Percentiles rank a stretch among this genome's conserved stretches.
Evolutionary conservation across 2,888 invertebrate species (phyloP).

Genomic region (Ophion slaviceki): DNA sequence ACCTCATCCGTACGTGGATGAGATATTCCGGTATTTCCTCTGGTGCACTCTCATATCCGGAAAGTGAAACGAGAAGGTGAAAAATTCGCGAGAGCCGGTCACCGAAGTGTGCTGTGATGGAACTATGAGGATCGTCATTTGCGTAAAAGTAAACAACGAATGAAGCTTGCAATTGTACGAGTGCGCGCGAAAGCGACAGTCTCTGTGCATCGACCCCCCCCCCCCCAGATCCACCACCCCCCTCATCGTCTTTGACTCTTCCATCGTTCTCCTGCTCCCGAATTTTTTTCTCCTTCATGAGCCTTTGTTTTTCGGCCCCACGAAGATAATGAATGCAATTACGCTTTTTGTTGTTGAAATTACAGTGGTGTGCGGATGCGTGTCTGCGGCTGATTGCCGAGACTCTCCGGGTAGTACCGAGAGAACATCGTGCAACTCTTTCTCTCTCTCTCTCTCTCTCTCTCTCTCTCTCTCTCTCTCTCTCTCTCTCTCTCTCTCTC

Average conservation of each 20-base stretch:
- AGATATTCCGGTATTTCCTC: not conserved
- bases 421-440: conserved; percentile 28
- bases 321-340: conserved; percentile 81
- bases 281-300: conserved; percentile 52
- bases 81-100: not conserved
- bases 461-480: not conserved
- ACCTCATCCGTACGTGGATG: not conserved
- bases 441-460: conserved; percentile 1
- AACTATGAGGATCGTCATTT: not conserved
- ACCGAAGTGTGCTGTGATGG: too few species aligned
- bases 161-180: conserved; percentile 14
- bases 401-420: conserved; percentile 63
- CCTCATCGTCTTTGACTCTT: not conserved
- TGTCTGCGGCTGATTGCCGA: conserved; percentile 79
- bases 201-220: not conserved
- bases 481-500: not conserved
- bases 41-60: not conserved
- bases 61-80: not conserved
- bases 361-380: conserved; percentile 77
- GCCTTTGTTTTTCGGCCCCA: conserved; percentile 76
- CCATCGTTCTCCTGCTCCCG: conserved; percentile 13
- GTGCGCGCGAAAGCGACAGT: not conserved
- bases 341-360: conserved; percentile 81
- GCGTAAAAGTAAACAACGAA: not conserved
- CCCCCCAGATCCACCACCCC: not conserved